Evolutionary conservation across 1,140 invertebrate genomes (phyloP).

Genomic region (Eurytemora carolleeae): DNA sequence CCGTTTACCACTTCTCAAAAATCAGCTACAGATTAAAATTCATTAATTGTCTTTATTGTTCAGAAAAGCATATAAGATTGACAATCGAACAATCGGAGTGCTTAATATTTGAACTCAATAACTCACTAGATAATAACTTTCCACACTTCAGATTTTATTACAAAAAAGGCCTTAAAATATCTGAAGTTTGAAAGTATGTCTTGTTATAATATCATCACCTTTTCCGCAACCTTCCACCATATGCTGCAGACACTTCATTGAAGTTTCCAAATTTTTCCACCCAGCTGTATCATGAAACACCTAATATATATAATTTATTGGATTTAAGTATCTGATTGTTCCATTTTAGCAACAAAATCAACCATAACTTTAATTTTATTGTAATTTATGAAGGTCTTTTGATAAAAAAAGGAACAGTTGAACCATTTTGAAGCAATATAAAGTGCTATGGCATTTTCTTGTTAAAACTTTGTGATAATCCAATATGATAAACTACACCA

Average conservation of each 20-base stretch:
- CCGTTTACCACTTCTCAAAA: no score
- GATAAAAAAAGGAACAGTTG: not conserved
- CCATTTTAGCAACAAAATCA: no score
- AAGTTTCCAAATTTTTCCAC: constrained; percentile 36
- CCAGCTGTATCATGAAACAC: constrained; percentile 37
- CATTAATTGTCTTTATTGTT: no score
- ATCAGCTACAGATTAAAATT: no score
- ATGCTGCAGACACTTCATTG: constrained; percentile 33
- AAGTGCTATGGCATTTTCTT: not conserved
- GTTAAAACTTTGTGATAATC: not conserved
- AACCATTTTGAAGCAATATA: not conserved
- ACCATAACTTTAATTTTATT: not conserved
- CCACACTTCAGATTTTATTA: no score
- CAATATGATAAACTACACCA: not conserved
- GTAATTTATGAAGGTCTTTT: not conserved
- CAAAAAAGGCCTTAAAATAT: no score
- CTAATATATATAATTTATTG: not conserved
- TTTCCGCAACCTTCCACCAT: constrained; percentile 31
- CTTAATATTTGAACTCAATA: no score
- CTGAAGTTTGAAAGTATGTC: no score
- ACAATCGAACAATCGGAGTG: no score
- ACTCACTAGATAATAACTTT: no score
- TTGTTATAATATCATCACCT: constrained; percentile 28
- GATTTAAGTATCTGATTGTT: not conserved
- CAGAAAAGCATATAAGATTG: no score